Percentiles rank a stretch among this genome's conserved stretches.
Conservation (phyloP, 2,888 invertebrate species). For the Imbricaverruca yamaguchii region DNA sequence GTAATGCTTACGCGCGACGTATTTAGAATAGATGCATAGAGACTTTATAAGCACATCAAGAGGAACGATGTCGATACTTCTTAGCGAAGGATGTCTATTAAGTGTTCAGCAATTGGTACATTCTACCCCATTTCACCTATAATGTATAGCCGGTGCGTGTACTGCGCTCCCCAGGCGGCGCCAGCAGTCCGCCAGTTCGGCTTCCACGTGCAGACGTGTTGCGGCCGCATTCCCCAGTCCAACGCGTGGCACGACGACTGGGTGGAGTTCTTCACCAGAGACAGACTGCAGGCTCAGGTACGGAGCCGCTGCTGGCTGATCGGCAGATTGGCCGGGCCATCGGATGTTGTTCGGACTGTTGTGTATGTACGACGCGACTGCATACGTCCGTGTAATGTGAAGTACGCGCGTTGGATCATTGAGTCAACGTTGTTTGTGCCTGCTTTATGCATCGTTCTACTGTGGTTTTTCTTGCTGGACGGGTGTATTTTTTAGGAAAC, state of each 20-base stretch:
- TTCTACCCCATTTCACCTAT: neutral
- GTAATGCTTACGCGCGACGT: no score
- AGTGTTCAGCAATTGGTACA: neutral
- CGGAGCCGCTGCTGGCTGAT: neutral
- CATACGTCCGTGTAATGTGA: neutral
- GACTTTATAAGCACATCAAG: neutral
- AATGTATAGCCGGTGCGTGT: neutral
- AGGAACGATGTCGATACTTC: neutral
- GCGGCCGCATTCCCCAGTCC: slow-evolving; percentile 49
- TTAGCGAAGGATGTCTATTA: neutral
- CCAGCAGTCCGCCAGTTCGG: slow-evolving; percentile 46
- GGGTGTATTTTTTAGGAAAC: no score
- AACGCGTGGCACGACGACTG: slow-evolving; percentile 51
- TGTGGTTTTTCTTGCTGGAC: no score
- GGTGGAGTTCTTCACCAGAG: slow-evolving; percentile 42
- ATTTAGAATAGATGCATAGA: neutral
- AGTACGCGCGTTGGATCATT: no score
- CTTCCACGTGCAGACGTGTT: slow-evolving; percentile 50
- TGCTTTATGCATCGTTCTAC: no score
- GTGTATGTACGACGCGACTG: neutral
- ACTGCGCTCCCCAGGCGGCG: neutral
- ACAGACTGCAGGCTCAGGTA: neutral
- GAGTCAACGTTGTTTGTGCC: no score
- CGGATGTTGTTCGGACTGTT: no score
- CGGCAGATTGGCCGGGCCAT: no score